Conservation (phyloP, 1,140 invertebrate genomes). For the Mya arenaria region DNA sequence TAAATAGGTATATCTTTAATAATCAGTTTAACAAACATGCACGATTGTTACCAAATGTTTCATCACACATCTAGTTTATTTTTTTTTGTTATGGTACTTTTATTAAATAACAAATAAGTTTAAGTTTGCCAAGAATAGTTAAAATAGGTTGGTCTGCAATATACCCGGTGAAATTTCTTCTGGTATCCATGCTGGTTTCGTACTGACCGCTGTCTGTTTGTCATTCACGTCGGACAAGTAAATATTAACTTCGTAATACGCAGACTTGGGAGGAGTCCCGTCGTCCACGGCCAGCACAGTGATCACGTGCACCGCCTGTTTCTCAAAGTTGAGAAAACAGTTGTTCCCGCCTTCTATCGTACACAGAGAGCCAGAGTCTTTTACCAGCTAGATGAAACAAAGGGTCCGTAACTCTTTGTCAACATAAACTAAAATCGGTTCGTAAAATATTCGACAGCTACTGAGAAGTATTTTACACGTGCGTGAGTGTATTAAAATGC, state of each 20-base stretch:
- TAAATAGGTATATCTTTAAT: too few species aligned
- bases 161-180: conserved; percentile 60
- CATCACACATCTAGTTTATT: too few species aligned
- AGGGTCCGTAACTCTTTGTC: too few species aligned
- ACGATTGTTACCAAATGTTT: too few species aligned
- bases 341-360: conserved; percentile 44
- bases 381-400: too few species aligned
- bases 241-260: conserved; percentile 58
- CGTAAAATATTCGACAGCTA: too few species aligned
- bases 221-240: conserved; percentile 60
- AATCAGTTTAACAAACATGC: too few species aligned
- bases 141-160: not conserved
- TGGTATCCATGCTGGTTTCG: conserved; percentile 38
- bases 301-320: conserved; percentile 20
- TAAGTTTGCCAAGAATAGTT: not conserved
- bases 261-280: conserved; percentile 42
- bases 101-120: too few species aligned
- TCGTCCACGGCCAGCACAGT: conserved; percentile 59
- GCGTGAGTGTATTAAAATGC: too few species aligned
- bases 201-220: conserved; percentile 43
- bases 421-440: too few species aligned
- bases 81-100: too few species aligned
- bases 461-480: too few species aligned
- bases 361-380: conserved; percentile 53
- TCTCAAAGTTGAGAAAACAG: conserved; percentile 59